A percentile compares a stretch with the other conserved stretches of the same genome.
Evolutionary conservation across 1,140 invertebrate species (phyloP).

Genomic region (Drosophila ogumai): DNA sequence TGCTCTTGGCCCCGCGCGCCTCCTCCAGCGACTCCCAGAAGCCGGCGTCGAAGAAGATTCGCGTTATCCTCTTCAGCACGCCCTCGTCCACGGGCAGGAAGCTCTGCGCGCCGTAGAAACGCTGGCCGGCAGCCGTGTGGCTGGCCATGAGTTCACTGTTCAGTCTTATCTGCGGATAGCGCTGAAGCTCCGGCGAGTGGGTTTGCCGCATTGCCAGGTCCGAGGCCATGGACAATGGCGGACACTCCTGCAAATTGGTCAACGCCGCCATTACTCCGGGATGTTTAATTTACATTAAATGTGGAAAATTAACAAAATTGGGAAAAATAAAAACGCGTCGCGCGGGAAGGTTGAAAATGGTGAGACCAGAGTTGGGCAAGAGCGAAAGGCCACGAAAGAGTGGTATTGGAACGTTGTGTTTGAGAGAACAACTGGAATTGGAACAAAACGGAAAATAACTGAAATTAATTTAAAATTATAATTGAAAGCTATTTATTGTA

Average conservation of each 20-base stretch:
- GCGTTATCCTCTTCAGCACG: slow-evolving; percentile 85
- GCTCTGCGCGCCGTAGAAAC: slow-evolving; percentile 36
- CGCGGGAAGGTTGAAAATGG: neutral
- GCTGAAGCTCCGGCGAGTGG: slow-evolving; percentile 22
- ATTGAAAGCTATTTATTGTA: no score
- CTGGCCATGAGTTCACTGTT: slow-evolving; percentile 35
- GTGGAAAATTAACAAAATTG: neutral
- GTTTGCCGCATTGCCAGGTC: slow-evolving; percentile 5
- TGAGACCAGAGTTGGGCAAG: neutral
- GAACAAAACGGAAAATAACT: no score
- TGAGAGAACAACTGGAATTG: neutral
- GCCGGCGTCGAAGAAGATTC: slow-evolving; percentile 87
- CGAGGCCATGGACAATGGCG: slow-evolving; percentile 28
- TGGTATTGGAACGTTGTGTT: no score
- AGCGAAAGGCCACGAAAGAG: neutral
- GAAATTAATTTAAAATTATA: no score
- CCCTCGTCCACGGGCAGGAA: slow-evolving; percentile 85
- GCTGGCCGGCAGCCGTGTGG: slow-evolving; percentile 16
- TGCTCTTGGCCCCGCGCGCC: slow-evolving; percentile 72
- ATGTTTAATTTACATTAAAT: slow-evolving; percentile 1
- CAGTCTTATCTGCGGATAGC: slow-evolving; percentile 58
- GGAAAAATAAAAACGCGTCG: neutral
- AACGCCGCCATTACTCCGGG: slow-evolving; percentile 49
- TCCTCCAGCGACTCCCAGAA: slow-evolving; percentile 86
- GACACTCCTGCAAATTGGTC: slow-evolving; percentile 60